Conservation (phyloP, 1,140 invertebrate species). For the Drosophila pandora region DNA sequence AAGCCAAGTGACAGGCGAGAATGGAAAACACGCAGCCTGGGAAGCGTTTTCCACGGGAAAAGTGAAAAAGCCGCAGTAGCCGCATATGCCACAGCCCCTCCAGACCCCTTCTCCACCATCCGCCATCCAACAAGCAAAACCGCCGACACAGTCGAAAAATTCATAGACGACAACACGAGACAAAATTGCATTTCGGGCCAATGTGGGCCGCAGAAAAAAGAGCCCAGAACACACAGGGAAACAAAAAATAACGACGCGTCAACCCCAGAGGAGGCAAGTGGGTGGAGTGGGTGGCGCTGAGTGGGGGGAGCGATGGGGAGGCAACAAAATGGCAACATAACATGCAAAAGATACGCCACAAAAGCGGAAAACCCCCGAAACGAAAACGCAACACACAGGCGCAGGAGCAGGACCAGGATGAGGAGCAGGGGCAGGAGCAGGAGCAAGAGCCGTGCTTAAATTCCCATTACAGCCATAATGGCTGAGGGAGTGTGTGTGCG, state of each 20-base stretch:
- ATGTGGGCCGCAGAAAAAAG: constrained; percentile 60
- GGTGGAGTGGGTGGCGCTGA: background rate
- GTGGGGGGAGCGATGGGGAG: constrained; percentile 20
- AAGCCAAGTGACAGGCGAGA: constrained; percentile 57
- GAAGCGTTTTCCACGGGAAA: constrained; percentile 68
- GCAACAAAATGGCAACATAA: constrained; percentile 68
- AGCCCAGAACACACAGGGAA: background rate
- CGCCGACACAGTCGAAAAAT: constrained; percentile 67
- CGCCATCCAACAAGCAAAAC: constrained; percentile 28
- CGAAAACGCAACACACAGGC: constrained; percentile 51
- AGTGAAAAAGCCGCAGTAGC: constrained; percentile 80
- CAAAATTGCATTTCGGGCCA: constrained; percentile 75
- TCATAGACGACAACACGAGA: constrained; percentile 79
- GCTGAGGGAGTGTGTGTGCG: constrained; percentile 63
- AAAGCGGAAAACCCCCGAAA: constrained; percentile 66
- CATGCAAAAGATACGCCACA: constrained; percentile 81
- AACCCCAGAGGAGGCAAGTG: constrained; percentile 39
- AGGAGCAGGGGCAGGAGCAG: constrained; percentile 43
- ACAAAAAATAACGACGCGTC: constrained; percentile 23
- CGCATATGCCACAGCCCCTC: constrained; percentile 56
- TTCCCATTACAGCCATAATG: constrained; percentile 81
- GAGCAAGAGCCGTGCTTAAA: constrained; percentile 73
- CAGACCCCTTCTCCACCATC: background rate
- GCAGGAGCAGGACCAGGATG: constrained; percentile 44
- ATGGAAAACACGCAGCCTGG: constrained; percentile 64